Conservation (phyloP, 2,888 invertebrate species). For the Tupiocoris notatus region DNA sequence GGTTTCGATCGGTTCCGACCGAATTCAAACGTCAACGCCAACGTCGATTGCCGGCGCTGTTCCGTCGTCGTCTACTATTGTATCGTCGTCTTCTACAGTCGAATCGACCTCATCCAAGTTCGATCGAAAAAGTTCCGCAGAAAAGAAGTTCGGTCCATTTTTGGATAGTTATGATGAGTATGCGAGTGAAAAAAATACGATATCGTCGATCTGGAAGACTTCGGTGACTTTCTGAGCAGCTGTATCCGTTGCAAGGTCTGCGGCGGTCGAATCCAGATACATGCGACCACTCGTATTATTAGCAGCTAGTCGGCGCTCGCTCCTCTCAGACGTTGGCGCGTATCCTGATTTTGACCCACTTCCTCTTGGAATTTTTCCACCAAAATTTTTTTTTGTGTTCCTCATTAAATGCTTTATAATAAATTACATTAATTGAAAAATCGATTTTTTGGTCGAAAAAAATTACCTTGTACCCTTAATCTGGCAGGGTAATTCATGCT, state of each 20-base stretch:
- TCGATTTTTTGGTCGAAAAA: neutral
- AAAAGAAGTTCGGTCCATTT: no score
- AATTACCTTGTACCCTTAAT: neutral
- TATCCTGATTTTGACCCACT: conserved; percentile 4
- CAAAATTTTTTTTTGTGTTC: neutral
- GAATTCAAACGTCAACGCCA: no score
- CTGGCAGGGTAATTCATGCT: neutral
- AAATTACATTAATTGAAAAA: neutral
- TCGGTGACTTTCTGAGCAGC: no score
- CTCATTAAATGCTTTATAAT: neutral
- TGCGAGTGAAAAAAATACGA: neutral
- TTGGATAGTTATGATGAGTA: no score
- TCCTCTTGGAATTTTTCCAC: neutral
- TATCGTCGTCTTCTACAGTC: no score
- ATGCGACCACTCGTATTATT: neutral
- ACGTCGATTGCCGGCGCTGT: no score
- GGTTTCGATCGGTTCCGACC: no score
- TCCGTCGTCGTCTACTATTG: no score
- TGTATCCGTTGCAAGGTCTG: no score
- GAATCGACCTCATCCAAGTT: no score
- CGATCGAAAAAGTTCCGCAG: no score
- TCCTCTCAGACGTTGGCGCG: neutral
- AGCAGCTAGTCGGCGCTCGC: neutral
- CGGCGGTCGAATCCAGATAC: no score
- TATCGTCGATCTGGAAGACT: neutral